Percentiles rank a stretch among this genome's conserved stretches.
These are phyloP conservation scores for Drosophila testacea DNA, from an alignment of 2,888 invertebrate species.

Conservation along the genomic window DNA sequence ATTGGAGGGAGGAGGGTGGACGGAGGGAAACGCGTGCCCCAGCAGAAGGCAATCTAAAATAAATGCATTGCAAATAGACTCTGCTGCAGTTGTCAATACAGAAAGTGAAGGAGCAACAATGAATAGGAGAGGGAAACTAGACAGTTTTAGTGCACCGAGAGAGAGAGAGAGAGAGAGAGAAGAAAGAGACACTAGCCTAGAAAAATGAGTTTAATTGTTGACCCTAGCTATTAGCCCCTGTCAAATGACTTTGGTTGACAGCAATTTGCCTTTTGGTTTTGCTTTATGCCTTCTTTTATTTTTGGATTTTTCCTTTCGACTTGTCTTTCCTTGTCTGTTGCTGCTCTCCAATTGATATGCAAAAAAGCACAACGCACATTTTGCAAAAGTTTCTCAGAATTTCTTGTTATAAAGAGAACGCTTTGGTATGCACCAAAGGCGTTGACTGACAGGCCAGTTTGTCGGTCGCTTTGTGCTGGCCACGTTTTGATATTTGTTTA, in stretches of 20 bases:
- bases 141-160: constrained; percentile 59
- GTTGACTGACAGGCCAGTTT: constrained; percentile 66
- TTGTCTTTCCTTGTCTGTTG: constrained; percentile 36
- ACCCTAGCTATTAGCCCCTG: constrained; percentile 80
- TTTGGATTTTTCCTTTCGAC: constrained; percentile 8
- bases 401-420: constrained; percentile 48
- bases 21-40: constrained; percentile 5
- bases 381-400: constrained; percentile 67
- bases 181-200: constrained; percentile 7
- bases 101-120: neutral
- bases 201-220: constrained; percentile 78
- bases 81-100: constrained; percentile 51
- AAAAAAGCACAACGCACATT: constrained; percentile 71
- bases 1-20: neutral
- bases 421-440: constrained; percentile 64
- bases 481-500: constrained; percentile 63
- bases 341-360: constrained; percentile 70
- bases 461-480: constrained; percentile 54
- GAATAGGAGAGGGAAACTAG: constrained; percentile 25
- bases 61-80: constrained; percentile 72
- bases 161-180: neutral
- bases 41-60: constrained; percentile 62
- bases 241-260: constrained; percentile 70
- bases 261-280: constrained; percentile 49
- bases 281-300: constrained; percentile 10